Evolutionary conservation across 2,797 vertebrate species (phyloP), one percentile per base, ranked within the genome.

Genomic region (Percopsis omiscomaycus): DNA sequence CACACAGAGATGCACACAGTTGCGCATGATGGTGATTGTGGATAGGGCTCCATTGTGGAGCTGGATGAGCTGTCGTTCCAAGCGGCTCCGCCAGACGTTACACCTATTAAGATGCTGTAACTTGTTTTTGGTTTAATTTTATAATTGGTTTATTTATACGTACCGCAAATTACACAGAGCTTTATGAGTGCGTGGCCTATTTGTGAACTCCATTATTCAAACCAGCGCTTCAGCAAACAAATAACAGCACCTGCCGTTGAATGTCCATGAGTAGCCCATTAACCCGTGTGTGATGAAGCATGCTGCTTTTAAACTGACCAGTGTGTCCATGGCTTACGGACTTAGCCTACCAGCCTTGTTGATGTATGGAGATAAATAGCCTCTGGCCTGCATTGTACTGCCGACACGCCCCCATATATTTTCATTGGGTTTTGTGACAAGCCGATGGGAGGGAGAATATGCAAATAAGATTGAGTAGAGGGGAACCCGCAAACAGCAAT

Each of bases 321-420:
- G 69, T 69, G 78, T 73, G 69, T 74, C 59, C 68, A 69, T 10
- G 69, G 61, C 81, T 84, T 71, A 84, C 82, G 82, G 46, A 78
- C 78, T 63, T 75, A 73, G 63, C 62, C 52, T 62, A 77, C 67
- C 80, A 70, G 73, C 61, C 57, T 74, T 81, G 78, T 83, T 89
- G 84, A 90, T 68, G 77, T 86, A 87, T 90, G 76, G 81, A 88
- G 84, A 92, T 86, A 87, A 89, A 91, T 89, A 77, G 85, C 88
- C 77, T 88, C 74, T 56, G 55, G 75, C 69, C 77, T 50, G 59
- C 75, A 86, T 91, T 90, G 86, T 91, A 76, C 80, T 65, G 52
- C 71, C 54, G 74, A 84, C 87, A 88, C 69, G 67, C 82, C 80
- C 32, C 69, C 81, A 80, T 87, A 88, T 74, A 82, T 50, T 83